phyloP scores from a whole-genome alignment of 2,797 vertebrate species.

The Chromobotia macracanthus region DNA sequence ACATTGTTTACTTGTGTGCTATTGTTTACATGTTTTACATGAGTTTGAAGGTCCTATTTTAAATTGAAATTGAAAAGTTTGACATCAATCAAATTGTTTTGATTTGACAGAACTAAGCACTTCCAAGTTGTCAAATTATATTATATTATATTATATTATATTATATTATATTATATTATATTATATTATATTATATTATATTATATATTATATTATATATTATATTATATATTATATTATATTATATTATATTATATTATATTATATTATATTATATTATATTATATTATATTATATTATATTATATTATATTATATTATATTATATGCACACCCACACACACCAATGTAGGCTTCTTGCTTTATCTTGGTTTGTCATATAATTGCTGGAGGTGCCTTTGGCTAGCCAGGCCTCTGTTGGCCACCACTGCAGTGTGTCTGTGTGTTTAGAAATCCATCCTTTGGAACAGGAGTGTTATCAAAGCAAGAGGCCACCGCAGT shows the following conservation, averaged over 20 bases:
- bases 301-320: too few relatives aligned
- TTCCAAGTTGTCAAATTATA: background rate
- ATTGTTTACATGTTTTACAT: background rate
- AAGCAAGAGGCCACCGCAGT: background rate
- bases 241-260: too few relatives aligned
- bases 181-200: too few relatives aligned
- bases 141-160: too few relatives aligned
- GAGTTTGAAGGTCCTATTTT: background rate
- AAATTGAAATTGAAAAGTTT: background rate
- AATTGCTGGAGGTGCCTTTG: conserved; percentile 23
- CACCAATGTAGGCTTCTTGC: background rate
- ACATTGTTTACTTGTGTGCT: background rate
- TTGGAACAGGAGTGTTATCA: conserved; percentile 18
- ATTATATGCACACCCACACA: background rate
- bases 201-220: too few relatives aligned
- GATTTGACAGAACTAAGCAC: background rate
- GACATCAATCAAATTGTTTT: background rate
- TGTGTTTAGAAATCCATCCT: conserved; percentile 22
- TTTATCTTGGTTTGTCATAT: conserved; percentile 27
- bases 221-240: too few relatives aligned
- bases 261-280: too few relatives aligned
- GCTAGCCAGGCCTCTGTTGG: conserved; percentile 4
- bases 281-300: too few relatives aligned
- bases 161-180: too few relatives aligned
- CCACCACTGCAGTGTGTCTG: conserved; percentile 14